phyloP scores from a whole-genome alignment of 92 coral and sea anemone genomes.

The Porites cylindrica region DNA sequence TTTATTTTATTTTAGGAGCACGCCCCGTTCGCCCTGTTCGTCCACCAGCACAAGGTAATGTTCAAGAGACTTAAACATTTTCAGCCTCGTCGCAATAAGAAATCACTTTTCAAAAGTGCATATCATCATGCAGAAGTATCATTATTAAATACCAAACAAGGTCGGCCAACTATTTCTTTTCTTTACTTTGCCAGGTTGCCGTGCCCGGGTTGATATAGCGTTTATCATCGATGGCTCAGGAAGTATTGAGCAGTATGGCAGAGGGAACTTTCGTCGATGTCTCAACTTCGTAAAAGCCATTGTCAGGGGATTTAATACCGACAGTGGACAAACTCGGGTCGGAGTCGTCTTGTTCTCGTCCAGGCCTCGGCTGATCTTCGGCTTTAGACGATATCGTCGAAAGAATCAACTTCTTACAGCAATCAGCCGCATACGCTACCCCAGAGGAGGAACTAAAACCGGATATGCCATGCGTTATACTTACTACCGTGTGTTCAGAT shows the following conservation, averaged over 20 bases:
- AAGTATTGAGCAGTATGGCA: constrained; percentile 67
- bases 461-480: constrained; percentile 60
- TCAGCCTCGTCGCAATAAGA: no score
- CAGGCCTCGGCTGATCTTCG: constrained; percentile 48
- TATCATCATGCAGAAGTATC: no score
- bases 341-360: constrained; percentile 34
- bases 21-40: no score
- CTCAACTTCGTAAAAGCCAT: constrained; percentile 73
- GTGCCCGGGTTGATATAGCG: constrained; percentile 74
- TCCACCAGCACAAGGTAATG: no score
- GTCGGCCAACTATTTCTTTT: no score
- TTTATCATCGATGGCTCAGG: constrained; percentile 86
- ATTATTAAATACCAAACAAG: not conserved
- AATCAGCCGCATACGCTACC: constrained; percentile 56
- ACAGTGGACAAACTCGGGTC: constrained; percentile 47
- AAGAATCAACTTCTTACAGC: constrained; percentile 26
- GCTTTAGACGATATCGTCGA: constrained; percentile 43
- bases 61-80: no score
- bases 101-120: no score
- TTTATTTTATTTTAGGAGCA: no score
- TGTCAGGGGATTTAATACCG: constrained; percentile 63
- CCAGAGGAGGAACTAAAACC: constrained; percentile 68
- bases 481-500: constrained; percentile 41
- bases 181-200: constrained; percentile 35
- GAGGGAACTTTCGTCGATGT: constrained; percentile 77